Conservation (phyloP, 2,888 invertebrate genomes). For the Parthenolecanium corni region DNA sequence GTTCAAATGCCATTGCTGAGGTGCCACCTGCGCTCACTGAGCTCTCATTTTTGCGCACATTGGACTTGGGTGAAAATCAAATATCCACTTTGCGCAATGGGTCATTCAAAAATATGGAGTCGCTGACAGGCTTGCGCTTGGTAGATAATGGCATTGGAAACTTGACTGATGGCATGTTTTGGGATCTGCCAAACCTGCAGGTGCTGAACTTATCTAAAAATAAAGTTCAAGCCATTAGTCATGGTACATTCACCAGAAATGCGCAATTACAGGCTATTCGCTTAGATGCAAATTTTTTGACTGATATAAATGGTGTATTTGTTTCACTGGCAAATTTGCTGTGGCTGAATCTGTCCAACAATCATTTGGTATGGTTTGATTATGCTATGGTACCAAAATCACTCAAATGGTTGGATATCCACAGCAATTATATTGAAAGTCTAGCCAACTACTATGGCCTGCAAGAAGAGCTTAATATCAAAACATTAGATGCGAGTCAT, state of each 20-base stretch:
- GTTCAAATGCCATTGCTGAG: conserved; percentile 68
- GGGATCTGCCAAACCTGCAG: conserved; percentile 70
- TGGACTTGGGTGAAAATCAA: conserved; percentile 86
- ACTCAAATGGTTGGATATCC: conserved; percentile 81
- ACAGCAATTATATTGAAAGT: conserved; percentile 77
- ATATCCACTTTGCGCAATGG: conserved; percentile 71
- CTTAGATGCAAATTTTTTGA: conserved; percentile 74
- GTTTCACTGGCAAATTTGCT: conserved; percentile 70
- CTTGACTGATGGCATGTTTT: conserved; percentile 72
- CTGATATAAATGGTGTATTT: conserved; percentile 81
- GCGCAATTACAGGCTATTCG: conserved; percentile 72
- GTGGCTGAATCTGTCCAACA: conserved; percentile 80
- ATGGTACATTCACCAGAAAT: conserved; percentile 72
- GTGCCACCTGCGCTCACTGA: conserved; percentile 75
- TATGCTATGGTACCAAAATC: conserved; percentile 83
- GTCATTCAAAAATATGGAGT: conserved; percentile 71
- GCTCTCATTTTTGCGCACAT: conserved; percentile 67
- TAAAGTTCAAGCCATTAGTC: conserved; percentile 71
- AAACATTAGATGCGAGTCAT: conserved; percentile 78
- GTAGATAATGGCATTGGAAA: conserved; percentile 84
- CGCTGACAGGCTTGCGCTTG: conserved; percentile 72
- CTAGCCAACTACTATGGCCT: conserved; percentile 79
- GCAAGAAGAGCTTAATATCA: conserved; percentile 59
- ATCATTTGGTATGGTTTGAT: conserved; percentile 85
- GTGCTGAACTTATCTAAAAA: conserved; percentile 82